A percentile compares a stretch with the other conserved stretches of the same genome.
phyloP scores from a whole-genome alignment of 2,888 invertebrate species.

The Quadroppia sp. region DNA sequence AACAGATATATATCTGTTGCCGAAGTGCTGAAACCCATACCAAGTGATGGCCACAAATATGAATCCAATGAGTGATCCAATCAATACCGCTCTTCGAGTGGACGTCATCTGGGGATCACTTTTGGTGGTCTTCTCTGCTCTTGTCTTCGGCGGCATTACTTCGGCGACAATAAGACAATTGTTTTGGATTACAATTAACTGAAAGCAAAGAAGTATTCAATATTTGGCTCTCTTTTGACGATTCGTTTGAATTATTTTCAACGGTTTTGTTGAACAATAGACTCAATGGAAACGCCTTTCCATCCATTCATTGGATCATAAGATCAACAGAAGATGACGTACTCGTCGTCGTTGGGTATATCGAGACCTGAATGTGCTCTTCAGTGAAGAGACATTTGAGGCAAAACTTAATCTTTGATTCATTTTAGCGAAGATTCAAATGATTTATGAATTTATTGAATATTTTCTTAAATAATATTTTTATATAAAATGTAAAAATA shows the following conservation, averaged over 20 bases:
- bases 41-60: neutral
- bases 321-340: neutral
- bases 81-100: neutral
- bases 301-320: neutral
- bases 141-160: conserved; percentile 27
- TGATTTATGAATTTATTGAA: too few species aligned
- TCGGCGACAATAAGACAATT: neutral
- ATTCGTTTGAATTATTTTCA: neutral
- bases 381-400: neutral
- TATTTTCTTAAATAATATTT: too few species aligned
- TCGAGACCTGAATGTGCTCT: neutral
- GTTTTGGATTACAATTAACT: neutral
- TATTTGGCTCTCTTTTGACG: conserved; percentile 19
- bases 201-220: neutral
- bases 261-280: conserved; percentile 2
- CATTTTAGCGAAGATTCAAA: too few species aligned
- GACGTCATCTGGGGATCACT: neutral
- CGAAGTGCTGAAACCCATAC: neutral
- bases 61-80: neutral
- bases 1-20: neutral
- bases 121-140: neutral
- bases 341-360: neutral
- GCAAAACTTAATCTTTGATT: too few species aligned
- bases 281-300: conserved; percentile 5
- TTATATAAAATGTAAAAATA: too few species aligned